These are phyloP conservation scores for Chascanopsetta lugubris DNA, from an alignment of 2,113 vertebrate genomes.

Conservation along the genomic window DNA sequence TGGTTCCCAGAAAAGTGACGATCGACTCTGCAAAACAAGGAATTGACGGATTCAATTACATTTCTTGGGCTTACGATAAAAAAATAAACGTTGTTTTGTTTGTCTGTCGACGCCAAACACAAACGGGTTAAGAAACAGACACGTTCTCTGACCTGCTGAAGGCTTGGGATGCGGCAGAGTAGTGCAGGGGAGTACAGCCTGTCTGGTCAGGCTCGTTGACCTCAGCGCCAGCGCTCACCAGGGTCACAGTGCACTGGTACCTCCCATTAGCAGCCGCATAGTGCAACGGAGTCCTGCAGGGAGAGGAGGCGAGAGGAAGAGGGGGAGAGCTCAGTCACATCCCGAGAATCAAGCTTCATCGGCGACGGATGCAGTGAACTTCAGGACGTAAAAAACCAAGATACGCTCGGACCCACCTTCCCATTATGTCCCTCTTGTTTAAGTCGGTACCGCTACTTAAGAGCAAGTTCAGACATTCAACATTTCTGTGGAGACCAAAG, in stretches of 20 bases:
- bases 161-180: slow-evolving; percentile 92
- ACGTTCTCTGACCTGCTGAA: slow-evolving; percentile 86
- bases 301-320: no score
- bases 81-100: no score
- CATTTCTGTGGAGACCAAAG: slow-evolving; percentile 82
- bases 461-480: slow-evolving; percentile 99
- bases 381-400: neutral
- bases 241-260: slow-evolving; percentile 93
- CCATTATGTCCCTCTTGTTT: slow-evolving; percentile 93
- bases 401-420: slow-evolving; percentile 81
- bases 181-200: slow-evolving; percentile 95
- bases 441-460: slow-evolving; percentile 95
- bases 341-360: neutral
- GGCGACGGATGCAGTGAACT: neutral
- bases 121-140: no score
- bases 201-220: slow-evolving; percentile 91
- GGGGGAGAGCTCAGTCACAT: neutral
- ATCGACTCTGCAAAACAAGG: slow-evolving; percentile 82
- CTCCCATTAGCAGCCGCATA: slow-evolving; percentile 95
- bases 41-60: neutral
- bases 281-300: slow-evolving; percentile 92
- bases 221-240: slow-evolving; percentile 91
- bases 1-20: slow-evolving; percentile 86
- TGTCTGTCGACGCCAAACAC: no score
- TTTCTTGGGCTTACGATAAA: neutral